These are phyloP conservation scores for Drosophila athabasca DNA, from an alignment of 1,140 invertebrate species.

Conservation along the genomic window DNA sequence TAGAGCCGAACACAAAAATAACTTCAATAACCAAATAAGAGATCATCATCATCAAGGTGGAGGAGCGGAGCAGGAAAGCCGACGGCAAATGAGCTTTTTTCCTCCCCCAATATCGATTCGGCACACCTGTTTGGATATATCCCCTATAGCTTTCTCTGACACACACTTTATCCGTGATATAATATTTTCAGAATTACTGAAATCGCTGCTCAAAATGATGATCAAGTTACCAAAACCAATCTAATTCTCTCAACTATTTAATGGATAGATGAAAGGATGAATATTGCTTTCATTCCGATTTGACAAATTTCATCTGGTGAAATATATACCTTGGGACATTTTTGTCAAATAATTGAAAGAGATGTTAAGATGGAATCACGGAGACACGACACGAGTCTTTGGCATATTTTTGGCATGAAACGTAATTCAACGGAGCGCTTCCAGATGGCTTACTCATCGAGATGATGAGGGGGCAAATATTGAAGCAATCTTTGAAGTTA, in stretches of 20 bases:
- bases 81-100: conserved; percentile 28
- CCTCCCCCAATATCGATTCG: not conserved
- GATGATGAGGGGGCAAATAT: too few species aligned
- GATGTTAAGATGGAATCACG: too few species aligned
- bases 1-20: not conserved
- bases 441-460: too few species aligned
- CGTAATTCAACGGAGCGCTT: too few species aligned
- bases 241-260: conserved; percentile 27
- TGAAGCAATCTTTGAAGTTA: too few species aligned
- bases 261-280: conserved; percentile 38
- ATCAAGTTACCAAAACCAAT: conserved; percentile 39
- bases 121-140: conserved; percentile 30
- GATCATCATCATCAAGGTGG: conserved; percentile 30
- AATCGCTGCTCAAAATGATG: conserved; percentile 39
- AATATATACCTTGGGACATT: conserved; percentile 8
- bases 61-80: conserved; percentile 8
- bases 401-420: conserved; percentile 6
- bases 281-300: conserved; percentile 24
- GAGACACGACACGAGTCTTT: too few species aligned
- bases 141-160: not conserved
- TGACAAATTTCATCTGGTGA: conserved; percentile 42
- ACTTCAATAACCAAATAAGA: conserved; percentile 34
- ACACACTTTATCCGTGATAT: conserved; percentile 12
- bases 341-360: conserved; percentile 1
- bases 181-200: conserved; percentile 43